A percentile compares a stretch with the other conserved stretches of the same genome.
Conservation (phyloP, 2,888 invertebrate genomes). For the Coecobrya sp. region DNA sequence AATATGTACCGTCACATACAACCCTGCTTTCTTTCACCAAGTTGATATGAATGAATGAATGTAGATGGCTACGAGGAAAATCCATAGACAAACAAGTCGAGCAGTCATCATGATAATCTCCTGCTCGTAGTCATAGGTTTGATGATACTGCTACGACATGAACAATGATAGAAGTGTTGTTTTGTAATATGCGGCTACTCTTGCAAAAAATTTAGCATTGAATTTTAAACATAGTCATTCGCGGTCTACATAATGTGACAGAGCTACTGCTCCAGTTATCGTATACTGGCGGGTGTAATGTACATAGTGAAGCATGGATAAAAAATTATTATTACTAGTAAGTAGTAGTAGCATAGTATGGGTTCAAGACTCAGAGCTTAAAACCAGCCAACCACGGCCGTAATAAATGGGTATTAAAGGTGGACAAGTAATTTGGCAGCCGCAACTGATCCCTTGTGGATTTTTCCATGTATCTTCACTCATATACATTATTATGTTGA, state of each 20-base stretch:
- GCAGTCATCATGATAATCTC: conserved; percentile 76
- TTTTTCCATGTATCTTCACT: neutral
- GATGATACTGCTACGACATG: conserved; percentile 53
- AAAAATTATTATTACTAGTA: conserved; percentile 1
- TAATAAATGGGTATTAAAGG: conserved; percentile 79
- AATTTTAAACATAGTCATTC: neutral
- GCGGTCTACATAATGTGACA: neutral
- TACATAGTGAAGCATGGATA: neutral
- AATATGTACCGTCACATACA: neutral
- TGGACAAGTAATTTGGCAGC: conserved; percentile 78
- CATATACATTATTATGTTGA: neutral
- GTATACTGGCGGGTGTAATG: neutral
- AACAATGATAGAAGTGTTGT: neutral
- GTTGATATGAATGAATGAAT: neutral
- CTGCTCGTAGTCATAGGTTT: conserved; percentile 20
- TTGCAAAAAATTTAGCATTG: neutral
- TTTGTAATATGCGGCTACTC: neutral
- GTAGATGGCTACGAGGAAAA: conserved; percentile 15
- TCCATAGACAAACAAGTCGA: conserved; percentile 56
- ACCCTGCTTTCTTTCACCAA: neutral
- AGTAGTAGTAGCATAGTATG: neutral
- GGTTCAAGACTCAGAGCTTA: conserved; percentile 65
- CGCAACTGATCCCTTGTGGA: conserved; percentile 77
- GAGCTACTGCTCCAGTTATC: conserved; percentile 41
- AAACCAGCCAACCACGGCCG: conserved; percentile 63